Conservation (phyloP, 35 echinoderm and acorn worm species). For the Hemicentrotus pulcherrimus region DNA sequence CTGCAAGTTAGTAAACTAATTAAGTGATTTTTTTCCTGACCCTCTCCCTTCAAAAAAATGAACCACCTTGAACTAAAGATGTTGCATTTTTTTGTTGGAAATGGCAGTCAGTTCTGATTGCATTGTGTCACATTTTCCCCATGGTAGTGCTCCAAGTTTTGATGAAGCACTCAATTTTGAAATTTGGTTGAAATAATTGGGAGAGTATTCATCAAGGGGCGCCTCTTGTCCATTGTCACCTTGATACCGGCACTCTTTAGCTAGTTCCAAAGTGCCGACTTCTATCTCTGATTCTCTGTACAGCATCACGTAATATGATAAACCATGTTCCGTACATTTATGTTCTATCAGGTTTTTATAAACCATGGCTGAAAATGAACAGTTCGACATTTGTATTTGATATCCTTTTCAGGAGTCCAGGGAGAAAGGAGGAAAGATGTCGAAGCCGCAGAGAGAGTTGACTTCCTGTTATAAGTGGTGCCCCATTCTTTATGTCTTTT, state of each 20-base stretch:
- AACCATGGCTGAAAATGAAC: neutral
- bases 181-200: neutral
- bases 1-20: neutral
- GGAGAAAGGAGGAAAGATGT: neutral
- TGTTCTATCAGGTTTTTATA: neutral
- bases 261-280: neutral
- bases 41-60: neutral
- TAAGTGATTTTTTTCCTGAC: neutral
- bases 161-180: neutral
- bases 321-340: neutral
- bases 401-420: neutral
- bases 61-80: neutral
- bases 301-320: neutral
- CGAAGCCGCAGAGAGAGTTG: neutral
- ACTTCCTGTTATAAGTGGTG: neutral
- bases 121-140: neutral
- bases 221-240: neutral
- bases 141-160: neutral
- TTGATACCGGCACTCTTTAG: neutral
- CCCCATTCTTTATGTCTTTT: conserved; percentile 2
- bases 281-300: neutral
- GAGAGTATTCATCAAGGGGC: neutral
- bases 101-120: neutral
- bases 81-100: neutral
- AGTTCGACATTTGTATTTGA: neutral